Percentiles rank a stretch among this genome's conserved stretches.
phyloP scores from a whole-genome alignment of 2,113 vertebrate species.

The Gracilinanus agilis region DNA sequence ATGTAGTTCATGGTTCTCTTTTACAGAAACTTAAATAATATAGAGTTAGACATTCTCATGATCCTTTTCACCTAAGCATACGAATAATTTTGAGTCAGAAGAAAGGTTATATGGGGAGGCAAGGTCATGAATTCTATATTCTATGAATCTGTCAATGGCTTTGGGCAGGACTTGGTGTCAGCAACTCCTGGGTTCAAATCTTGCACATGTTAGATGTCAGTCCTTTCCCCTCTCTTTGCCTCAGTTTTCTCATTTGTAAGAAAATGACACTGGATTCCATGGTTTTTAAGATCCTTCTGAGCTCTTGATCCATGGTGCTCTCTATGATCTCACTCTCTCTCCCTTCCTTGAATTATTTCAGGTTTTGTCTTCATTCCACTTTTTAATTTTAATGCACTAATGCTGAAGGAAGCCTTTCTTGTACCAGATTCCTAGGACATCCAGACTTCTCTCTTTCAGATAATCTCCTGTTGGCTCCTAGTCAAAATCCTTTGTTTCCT shows the following conservation, averaged over 20 bases:
- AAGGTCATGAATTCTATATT: not conserved
- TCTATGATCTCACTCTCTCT: not conserved
- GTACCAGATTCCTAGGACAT: conserved; percentile 31
- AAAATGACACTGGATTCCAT: too few species aligned
- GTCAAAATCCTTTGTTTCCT: conserved; percentile 17
- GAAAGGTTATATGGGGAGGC: not conserved
- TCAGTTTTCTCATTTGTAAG: not conserved
- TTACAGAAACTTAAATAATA: not conserved
- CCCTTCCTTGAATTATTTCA: conserved; percentile 15
- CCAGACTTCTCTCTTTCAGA: conserved; percentile 36
- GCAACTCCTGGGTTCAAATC: not conserved
- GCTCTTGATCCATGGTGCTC: not conserved
- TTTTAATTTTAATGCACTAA: not conserved
- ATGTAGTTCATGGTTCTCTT: not conserved
- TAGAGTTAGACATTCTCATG: not conserved
- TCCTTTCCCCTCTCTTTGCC: not conserved
- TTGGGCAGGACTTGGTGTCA: too few species aligned
- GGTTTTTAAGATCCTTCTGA: not conserved
- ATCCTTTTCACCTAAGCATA: not conserved
- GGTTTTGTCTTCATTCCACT: not conserved
- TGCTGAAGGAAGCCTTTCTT: conserved; percentile 24
- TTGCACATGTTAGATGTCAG: not conserved
- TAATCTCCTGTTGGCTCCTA: not conserved
- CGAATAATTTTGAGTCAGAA: not conserved
- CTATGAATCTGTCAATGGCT: not conserved